These are phyloP conservation scores for Hydrozoanthus gracilis DNA, from an alignment of 92 coral and sea anemone species.

Conservation along the genomic window DNA sequence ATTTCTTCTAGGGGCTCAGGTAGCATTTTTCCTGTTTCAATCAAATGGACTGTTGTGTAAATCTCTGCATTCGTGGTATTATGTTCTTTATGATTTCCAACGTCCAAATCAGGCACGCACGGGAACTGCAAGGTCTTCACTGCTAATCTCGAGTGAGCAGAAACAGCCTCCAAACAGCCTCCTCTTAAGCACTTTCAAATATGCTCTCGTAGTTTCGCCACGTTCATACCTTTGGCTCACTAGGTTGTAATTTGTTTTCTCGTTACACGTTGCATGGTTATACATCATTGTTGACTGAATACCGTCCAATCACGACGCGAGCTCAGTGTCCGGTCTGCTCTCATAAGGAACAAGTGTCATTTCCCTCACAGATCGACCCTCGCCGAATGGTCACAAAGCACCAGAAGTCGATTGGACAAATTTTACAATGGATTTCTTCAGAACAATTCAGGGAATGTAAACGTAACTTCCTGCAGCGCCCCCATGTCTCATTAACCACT, in stretches of 20 bases:
- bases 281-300: not conserved
- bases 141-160: not conserved
- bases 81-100: not conserved
- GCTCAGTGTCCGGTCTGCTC: not conserved
- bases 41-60: not conserved
- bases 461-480: conserved; percentile 17
- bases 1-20: conserved; percentile 11
- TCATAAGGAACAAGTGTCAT: not conserved
- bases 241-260: not conserved
- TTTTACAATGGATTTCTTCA: not conserved
- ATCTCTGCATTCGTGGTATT: not conserved
- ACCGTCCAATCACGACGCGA: conserved; percentile 13
- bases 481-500: not conserved
- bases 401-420: not conserved
- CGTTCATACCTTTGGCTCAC: not conserved
- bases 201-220: not conserved
- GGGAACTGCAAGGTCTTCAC: not conserved
- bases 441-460: not conserved
- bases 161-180: not conserved
- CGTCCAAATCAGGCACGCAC: not conserved
- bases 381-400: not conserved
- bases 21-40: conserved; percentile 13
- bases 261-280: conserved; percentile 12
- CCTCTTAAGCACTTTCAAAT: not conserved
- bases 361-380: not conserved